Percentiles rank a stretch among this genome's conserved stretches.
Evolutionary conservation across 2,888 invertebrate species (phyloP).

Genomic region (Pegoplata infirma): DNA sequence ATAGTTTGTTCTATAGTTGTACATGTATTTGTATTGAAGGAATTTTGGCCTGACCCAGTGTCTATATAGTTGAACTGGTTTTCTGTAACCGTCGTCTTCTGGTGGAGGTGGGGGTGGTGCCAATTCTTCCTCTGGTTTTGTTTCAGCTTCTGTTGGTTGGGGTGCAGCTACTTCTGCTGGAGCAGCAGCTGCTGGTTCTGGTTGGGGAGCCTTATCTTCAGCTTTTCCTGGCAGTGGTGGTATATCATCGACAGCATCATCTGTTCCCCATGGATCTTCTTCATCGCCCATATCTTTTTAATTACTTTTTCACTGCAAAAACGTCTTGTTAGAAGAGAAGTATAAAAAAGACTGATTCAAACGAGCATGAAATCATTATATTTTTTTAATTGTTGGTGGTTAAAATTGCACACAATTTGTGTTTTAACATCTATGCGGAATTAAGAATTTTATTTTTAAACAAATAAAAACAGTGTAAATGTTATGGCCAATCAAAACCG

Average conservation of each 20-base stretch:
- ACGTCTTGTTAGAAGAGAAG: no score
- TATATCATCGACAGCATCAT: slow-evolving; percentile 75
- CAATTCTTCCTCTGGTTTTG: slow-evolving; percentile 79
- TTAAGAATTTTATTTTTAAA: no score
- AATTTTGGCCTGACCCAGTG: slow-evolving; percentile 92
- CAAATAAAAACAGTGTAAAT: no score
- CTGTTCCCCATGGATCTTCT: slow-evolving; percentile 80
- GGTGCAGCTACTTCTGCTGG: slow-evolving; percentile 71
- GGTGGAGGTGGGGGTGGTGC: slow-evolving; percentile 78
- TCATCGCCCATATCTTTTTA: slow-evolving; percentile 78
- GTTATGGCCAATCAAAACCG: no score
- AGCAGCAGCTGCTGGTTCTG: slow-evolving; percentile 67
- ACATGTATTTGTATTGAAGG: slow-evolving; percentile 89
- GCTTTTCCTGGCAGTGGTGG: no score
- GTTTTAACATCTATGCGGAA: no score
- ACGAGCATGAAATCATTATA: no score
- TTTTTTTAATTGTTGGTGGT: no score
- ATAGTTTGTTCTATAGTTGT: slow-evolving; percentile 91
- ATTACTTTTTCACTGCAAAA: no score
- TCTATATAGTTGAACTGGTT: slow-evolving; percentile 84
- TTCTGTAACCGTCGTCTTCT: slow-evolving; percentile 82
- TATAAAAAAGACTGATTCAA: no score
- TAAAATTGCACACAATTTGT: no score
- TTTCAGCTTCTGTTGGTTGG: slow-evolving; percentile 71
- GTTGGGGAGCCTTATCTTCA: slow-evolving; percentile 61